phyloP scores from a whole-genome alignment of 2,797 vertebrate species.

The Anguilla megastoma region DNA sequence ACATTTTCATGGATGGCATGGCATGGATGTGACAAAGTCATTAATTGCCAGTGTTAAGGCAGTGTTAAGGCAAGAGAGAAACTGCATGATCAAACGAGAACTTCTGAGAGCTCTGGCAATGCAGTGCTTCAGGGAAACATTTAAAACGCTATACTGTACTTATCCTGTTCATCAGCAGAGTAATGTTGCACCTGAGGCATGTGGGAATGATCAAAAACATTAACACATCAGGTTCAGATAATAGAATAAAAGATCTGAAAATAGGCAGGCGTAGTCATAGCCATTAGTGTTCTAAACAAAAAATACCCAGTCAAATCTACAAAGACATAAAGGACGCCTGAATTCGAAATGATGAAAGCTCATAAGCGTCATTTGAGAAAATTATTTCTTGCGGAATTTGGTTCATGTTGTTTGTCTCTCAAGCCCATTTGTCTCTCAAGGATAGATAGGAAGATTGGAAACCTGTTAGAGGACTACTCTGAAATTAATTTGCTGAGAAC shows the following conservation, averaged over 20 bases:
- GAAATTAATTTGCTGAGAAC: background rate
- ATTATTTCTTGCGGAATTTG: background rate
- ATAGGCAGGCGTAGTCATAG: background rate
- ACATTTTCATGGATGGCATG: constrained; percentile 55
- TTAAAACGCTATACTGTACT: constrained; percentile 20
- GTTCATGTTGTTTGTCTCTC: background rate
- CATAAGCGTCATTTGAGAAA: background rate
- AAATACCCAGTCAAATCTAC: background rate
- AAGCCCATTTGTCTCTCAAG: background rate
- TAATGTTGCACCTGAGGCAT: constrained; percentile 19
- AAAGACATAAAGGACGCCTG: constrained; percentile 4
- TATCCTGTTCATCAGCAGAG: background rate
- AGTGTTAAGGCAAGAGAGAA: background rate
- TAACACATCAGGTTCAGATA: constrained; percentile 8
- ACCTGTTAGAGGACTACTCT: background rate
- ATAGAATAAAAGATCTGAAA: constrained; percentile 10
- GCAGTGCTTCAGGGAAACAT: background rate
- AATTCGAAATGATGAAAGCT: background rate
- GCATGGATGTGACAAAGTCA: constrained; percentile 33
- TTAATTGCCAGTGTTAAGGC: constrained; percentile 22
- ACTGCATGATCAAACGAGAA: background rate
- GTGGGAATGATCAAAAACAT: constrained; percentile 6
- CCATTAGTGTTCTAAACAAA: background rate
- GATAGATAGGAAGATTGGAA: background rate
- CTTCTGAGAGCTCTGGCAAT: background rate